Conservation (phyloP, 2,888 invertebrate species). For the Sinodicranocentrus sp. region DNA sequence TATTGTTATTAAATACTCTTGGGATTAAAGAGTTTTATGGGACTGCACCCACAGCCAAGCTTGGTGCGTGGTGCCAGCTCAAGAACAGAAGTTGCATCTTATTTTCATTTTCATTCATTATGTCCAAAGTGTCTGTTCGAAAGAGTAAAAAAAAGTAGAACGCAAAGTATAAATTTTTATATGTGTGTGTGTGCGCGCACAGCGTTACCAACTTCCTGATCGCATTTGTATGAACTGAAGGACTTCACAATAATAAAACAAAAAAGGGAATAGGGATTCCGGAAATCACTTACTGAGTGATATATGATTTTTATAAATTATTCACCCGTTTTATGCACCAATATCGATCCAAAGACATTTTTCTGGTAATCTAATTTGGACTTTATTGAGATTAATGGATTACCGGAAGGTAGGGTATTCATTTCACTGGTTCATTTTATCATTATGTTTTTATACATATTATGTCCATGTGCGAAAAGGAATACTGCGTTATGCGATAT, state of each 20-base stretch:
- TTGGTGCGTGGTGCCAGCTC: not conserved
- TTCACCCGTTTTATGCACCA: conserved; percentile 37
- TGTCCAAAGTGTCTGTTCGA: not conserved
- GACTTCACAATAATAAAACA: no score
- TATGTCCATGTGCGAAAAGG: no score
- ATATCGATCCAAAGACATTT: conserved; percentile 51
- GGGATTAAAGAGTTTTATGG: not conserved
- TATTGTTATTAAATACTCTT: not conserved
- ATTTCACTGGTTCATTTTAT: no score
- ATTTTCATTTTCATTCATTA: not conserved
- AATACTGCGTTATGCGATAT: no score
- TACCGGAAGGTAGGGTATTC: conserved; percentile 50
- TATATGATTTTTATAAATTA: conserved; percentile 48
- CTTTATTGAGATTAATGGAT: conserved; percentile 70
- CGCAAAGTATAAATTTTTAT: no score
- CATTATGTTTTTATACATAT: no score
- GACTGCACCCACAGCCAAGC: no score
- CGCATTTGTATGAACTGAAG: not conserved
- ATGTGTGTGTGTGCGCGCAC: no score
- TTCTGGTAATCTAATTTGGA: conserved; percentile 52
- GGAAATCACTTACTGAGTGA: conserved; percentile 56
- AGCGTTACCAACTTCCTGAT: no score
- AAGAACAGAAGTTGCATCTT: not conserved
- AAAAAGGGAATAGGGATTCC: no score
- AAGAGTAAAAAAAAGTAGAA: not conserved